A percentile compares a stretch with the other conserved stretches of the same genome.
Conservation (phyloP, 2,113 vertebrate species). For the Eptesicus fuscus region DNA sequence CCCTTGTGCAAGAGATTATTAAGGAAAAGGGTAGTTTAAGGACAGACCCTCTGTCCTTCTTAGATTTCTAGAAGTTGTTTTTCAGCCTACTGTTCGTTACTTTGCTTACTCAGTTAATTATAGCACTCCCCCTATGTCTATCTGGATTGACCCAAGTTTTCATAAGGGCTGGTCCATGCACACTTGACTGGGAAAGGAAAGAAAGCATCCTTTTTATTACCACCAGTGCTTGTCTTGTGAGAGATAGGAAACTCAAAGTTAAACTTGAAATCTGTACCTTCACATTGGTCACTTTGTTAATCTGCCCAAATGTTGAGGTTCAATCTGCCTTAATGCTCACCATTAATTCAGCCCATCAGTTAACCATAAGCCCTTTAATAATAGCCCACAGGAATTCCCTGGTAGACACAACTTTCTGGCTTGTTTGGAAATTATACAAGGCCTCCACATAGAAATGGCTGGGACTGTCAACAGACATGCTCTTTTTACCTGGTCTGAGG, state of each 20-base stretch:
- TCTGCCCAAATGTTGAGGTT: slow-evolving; percentile 70
- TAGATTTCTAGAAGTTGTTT: slow-evolving; percentile 69
- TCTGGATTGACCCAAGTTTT: slow-evolving; percentile 54
- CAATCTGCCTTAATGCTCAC: slow-evolving; percentile 57
- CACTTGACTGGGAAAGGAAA: slow-evolving; percentile 47
- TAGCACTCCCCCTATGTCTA: slow-evolving; percentile 57
- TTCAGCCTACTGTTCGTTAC: slow-evolving; percentile 53
- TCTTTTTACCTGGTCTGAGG: slow-evolving; percentile 42
- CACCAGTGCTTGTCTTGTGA: slow-evolving; percentile 57
- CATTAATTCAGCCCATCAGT: slow-evolving; percentile 70
- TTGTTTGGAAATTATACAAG: slow-evolving; percentile 72
- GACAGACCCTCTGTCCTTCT: slow-evolving; percentile 43
- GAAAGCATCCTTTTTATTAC: slow-evolving; percentile 61
- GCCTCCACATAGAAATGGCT: slow-evolving; percentile 65
- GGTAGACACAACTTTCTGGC: slow-evolving; percentile 61
- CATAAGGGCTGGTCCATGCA: slow-evolving; percentile 33
- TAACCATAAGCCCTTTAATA: slow-evolving; percentile 72
- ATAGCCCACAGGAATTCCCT: slow-evolving; percentile 70
- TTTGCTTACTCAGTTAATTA: slow-evolving; percentile 72
- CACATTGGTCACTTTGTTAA: slow-evolving; percentile 68
- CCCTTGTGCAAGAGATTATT: slow-evolving; percentile 12
- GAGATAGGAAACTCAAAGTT: slow-evolving; percentile 67
- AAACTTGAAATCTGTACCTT: slow-evolving; percentile 59
- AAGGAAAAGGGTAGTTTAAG: slow-evolving; percentile 63
- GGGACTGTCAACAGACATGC: slow-evolving; percentile 53